phyloP scores from a whole-genome alignment of 2,888 invertebrate species.

The Polyploca ridens region DNA sequence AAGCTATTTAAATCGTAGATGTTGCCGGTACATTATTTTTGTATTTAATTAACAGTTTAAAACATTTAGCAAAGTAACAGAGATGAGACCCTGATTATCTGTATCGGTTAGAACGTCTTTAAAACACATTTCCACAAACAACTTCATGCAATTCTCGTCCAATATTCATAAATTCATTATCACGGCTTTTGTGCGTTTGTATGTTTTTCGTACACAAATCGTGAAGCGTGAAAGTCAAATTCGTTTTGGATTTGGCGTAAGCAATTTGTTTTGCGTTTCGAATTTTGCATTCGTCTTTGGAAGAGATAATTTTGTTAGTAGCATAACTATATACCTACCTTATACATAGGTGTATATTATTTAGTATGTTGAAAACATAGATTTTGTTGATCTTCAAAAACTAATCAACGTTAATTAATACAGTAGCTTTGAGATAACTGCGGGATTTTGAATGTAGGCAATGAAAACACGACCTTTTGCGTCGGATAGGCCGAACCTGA shows the following conservation, averaged over 20 bases:
- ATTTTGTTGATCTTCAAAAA: background rate
- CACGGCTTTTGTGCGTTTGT: background rate
- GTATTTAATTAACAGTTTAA: background rate
- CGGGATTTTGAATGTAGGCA: conserved; percentile 2
- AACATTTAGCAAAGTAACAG: too few species aligned
- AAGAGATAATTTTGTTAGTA: background rate
- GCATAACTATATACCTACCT: background rate
- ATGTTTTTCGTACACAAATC: background rate
- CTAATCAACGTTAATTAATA: conserved; percentile 5
- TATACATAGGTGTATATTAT: background rate
- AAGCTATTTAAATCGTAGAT: background rate
- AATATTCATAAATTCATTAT: background rate
- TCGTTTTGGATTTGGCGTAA: conserved; percentile 3
- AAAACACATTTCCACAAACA: background rate
- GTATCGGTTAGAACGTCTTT: background rate
- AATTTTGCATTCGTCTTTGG: background rate
- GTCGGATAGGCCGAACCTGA: conserved; percentile 37
- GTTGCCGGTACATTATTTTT: too few species aligned
- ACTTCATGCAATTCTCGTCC: background rate
- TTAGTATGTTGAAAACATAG: background rate
- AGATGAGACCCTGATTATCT: background rate
- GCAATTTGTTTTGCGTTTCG: conserved; percentile 5
- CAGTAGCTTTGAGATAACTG: background rate
- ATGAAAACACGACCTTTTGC: conserved; percentile 37
- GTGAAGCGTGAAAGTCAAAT: conserved; percentile 10